A percentile compares a stretch with the other conserved stretches of the same genome.
Conservation (phyloP, 1,140 invertebrate genomes). For the Ceratosolen fusciceps region DNA sequence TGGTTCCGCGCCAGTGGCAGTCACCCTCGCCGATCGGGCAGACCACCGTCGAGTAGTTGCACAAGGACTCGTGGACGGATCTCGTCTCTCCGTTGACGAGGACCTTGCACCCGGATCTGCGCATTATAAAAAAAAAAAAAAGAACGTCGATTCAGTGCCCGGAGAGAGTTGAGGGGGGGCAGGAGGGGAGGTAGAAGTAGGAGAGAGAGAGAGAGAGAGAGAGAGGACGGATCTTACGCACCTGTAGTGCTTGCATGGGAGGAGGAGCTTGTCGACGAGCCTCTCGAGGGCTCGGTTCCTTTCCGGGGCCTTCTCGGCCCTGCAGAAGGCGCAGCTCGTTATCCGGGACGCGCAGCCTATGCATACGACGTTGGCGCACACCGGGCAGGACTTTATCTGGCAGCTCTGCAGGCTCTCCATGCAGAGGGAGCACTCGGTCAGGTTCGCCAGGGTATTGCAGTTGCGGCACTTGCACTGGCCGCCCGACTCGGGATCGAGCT, state of each 20-base stretch:
- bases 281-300: slow-evolving; percentile 51
- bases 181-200: too few relatives aligned
- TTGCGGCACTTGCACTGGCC: slow-evolving; percentile 44
- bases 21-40: slow-evolving; percentile 44
- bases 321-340: slow-evolving; percentile 52
- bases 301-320: slow-evolving; percentile 18
- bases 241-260: slow-evolving; percentile 52
- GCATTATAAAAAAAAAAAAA: too few relatives aligned
- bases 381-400: slow-evolving; percentile 50
- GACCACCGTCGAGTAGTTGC: slow-evolving; percentile 32
- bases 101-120: slow-evolving; percentile 51
- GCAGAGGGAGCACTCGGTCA: slow-evolving; percentile 54
- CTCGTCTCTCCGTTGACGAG: slow-evolving; percentile 44
- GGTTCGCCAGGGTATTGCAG: slow-evolving; percentile 39
- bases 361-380: slow-evolving; percentile 54
- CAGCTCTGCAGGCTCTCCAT: slow-evolving; percentile 52
- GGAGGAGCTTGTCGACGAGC: slow-evolving; percentile 43
- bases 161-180: too few relatives aligned
- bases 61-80: slow-evolving; percentile 52
- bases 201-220: too few relatives aligned
- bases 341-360: slow-evolving; percentile 45
- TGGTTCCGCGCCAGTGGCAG: slow-evolving; percentile 53
- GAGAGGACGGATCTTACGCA: background rate
- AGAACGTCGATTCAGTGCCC: background rate
- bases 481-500: background rate